Base-by-base conservation (phyloP, 2,113 vertebrate genomes). In the Polypterus senegalus region DNA sequence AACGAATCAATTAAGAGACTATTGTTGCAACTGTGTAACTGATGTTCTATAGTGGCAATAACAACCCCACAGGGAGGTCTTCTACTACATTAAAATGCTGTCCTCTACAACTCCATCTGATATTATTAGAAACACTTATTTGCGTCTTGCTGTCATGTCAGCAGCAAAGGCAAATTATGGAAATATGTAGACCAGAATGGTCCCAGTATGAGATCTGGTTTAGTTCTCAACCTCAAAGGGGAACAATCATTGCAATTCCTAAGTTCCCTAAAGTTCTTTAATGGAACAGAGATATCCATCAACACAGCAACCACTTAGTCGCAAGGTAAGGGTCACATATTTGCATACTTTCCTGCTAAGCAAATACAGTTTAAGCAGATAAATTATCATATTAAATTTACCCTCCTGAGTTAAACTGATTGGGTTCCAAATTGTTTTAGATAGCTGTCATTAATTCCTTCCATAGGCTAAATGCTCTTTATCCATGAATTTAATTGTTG, bases 311-410 rank as follows among this genome's bases (percentile, higher is more conserved):
- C 86, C 86, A 87, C 88, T 92, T 88, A 92, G 88, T 88, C 85
- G 84, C 88, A 87, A 94, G 89, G 91, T 94, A 92, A 94, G 93
- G 93, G 94, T 99, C 90, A 90, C 71, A 76, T 81, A 98, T 98
- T 98, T 93, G 90, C 94, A 97, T 95, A 88, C 83, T 78, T 91
- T 87, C 92, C 91, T 79, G 92, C 94, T 89, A 95, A 81, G 92
- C 86, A 71, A 89, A 90, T 91, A 88, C 81, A 84, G 89, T 86
- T 91, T 88, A 86, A 84, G 84, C 81, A 89, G 92, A 94, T 88
- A 91, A 93, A 98, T 99, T 97, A 99, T 94, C 92, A 99, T 96
- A 97, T 97, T 97, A 97, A 94, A 92, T 95, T 94, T 91, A 92
- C 91, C 92, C 94, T 94, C 91, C 92, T 92, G 91, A 90, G 89